Evolutionary conservation across 2,797 vertebrate species (phyloP), one percentile per base, ranked within the genome.

Genomic region (Microchirus variegatus): DNA sequence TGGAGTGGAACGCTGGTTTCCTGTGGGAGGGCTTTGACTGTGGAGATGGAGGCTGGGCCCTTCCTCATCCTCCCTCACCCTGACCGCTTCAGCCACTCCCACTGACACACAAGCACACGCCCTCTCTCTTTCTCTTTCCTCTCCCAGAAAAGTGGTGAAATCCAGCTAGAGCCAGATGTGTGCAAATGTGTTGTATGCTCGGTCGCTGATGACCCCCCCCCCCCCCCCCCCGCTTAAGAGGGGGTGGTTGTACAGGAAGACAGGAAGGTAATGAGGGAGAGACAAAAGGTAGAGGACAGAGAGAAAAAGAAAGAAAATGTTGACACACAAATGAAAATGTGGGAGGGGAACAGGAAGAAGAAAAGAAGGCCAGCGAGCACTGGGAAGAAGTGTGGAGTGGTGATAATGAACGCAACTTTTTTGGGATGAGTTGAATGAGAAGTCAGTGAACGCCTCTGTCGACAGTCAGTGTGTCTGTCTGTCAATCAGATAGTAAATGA

Each of bases 21-120:
- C 90, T 91, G 91, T 92, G 89, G 91, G 91, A 85, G 91, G 91
- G 81, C 62, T 82, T 88, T 76, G 77, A 74, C 79, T 84, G 65
- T 83, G 81, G 64, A 77, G 77, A 71, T 77, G 75, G 74, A 84
- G 82, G 77, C 77, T 35, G 22, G 79, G 73, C 88, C 82, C 73
- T 70, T 82, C 83, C 82, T 84, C 80, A 81, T 79, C 75, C 83
- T 85, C 78, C 66, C 78, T 67, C 66, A 59, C 78, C 50, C 79
- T 48, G 59, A 41, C 62, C 55, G 66, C 43, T 62, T 58, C 22
- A 47, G 62, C 47, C 73, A 72, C 83, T 76, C 87, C 80, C 79
- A 63, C 70, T 60, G 38, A 57, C 53, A 65, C 63, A 65, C 63
- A 52, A 58, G 52, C 15, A 48, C 56, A 44, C 19, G n/a, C 64